Base-by-base conservation (phyloP, 2,888 invertebrate species). In the Chouioia cunea region DNA sequence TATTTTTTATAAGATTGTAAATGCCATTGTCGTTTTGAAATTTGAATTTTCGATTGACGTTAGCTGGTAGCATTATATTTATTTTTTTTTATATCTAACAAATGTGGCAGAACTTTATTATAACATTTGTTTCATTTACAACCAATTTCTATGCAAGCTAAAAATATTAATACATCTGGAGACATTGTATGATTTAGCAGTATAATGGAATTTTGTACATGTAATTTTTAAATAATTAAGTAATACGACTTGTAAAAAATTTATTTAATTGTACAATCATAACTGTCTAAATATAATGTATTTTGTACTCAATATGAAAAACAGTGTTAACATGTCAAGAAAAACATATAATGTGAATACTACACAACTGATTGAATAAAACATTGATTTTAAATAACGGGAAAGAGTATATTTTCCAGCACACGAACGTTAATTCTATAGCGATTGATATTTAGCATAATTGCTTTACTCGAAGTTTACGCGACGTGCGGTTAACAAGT, bases 171-270 rank as follows among this genome's bases (percentile, higher is more conserved):
- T 65, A 18, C 47, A 43, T 50, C 6, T 16, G 12, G 12, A 16
- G 27, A 22, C 22, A 46, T 36, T 44, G 36, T 54, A 43, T 22
- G 48, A 43, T 65, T 46, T 20, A 50, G 57, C 57, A 66, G 22
- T 27, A 52, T 60, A 65, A 65, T 27, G 27, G 65, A 57, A 52
- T 71, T 71, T 71, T 71, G 65, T 71, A 71, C 47, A 66, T 66
- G 65, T 56, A 65, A 65, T 66, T 62, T 70, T 57, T 46, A 65
- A 60, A 23, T 20, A 23, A 56, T 57, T n/a, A 43, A 52, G 44
- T 36, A 36, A 27, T 54, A 20, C 57, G 53, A 48, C 20, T 12
- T 8, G 46, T 62, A 60, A 8, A 57, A 18, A 60, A 48, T 18
- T 14, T 47, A n/a, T 70, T 65, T 47, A 60, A 71, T 57, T 65